These are phyloP conservation scores for Stenolophus ochropezus DNA, from an alignment of 2,888 invertebrate genomes.

Conservation along the genomic window DNA sequence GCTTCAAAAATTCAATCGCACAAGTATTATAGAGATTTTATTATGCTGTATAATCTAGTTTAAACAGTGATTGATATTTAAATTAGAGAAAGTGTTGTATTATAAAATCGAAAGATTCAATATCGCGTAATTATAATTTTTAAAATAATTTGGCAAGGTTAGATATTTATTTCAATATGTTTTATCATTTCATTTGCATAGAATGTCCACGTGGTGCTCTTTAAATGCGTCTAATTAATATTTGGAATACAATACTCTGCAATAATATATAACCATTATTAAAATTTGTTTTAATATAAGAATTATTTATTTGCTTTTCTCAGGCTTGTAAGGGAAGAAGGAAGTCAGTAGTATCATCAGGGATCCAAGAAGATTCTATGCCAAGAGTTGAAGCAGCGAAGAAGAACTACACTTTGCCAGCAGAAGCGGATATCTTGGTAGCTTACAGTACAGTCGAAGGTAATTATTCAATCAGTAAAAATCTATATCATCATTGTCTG, in stretches of 20 bases:
- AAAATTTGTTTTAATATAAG: no score
- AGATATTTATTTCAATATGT: no score
- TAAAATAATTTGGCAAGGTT: background rate
- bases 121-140: background rate
- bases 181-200: no score
- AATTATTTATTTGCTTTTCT: background rate
- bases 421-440: conserved; percentile 65
- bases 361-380: conserved; percentile 45
- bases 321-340: conserved; percentile 45
- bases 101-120: background rate
- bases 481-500: background rate
- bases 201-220: no score
- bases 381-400: conserved; percentile 31
- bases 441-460: conserved; percentile 62
- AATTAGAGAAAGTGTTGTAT: background rate
- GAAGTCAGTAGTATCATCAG: conserved; percentile 8
- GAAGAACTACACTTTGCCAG: conserved; percentile 63
- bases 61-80: background rate
- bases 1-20: no score
- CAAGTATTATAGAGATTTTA: background rate
- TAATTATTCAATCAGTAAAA: conserved; percentile 10
- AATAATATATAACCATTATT: no score
- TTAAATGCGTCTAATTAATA: no score
- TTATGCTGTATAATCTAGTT: background rate
- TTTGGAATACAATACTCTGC: no score